A percentile compares a stretch with the other conserved stretches of the same genome.
phyloP scores from a whole-genome alignment of 1,140 invertebrate species.

The Cydia pomonella region DNA sequence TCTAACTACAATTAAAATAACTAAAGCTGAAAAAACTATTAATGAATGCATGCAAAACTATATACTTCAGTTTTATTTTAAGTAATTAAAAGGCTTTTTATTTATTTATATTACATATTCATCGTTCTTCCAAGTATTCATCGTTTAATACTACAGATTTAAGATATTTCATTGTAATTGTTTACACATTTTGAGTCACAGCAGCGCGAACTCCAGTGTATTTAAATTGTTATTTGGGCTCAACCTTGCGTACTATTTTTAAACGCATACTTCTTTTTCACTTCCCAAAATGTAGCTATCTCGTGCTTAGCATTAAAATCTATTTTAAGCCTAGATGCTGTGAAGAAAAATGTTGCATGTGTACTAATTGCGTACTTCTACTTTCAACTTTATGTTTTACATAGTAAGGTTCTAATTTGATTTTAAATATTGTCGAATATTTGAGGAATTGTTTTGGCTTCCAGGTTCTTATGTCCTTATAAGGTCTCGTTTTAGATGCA shows the following conservation, averaged over 20 bases:
- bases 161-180: too few relatives aligned
- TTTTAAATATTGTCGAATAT: constrained; percentile 25
- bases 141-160: too few relatives aligned
- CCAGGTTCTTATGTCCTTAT: background rate
- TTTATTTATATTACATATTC: too few relatives aligned
- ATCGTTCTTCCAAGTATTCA: too few relatives aligned
- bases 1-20: too few relatives aligned
- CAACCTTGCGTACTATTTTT: constrained; percentile 70
- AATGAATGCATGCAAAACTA: too few relatives aligned
- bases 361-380: constrained; percentile 47
- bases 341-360: constrained; percentile 62
- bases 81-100: too few relatives aligned
- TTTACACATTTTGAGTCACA: background rate
- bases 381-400: constrained; percentile 50
- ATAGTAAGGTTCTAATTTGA: constrained; percentile 44
- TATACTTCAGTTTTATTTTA: too few relatives aligned
- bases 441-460: background rate
- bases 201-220: constrained; percentile 5
- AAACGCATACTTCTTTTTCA: constrained; percentile 67
- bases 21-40: too few relatives aligned
- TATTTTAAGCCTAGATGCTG: constrained; percentile 62
- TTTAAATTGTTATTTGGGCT: constrained; percentile 50
- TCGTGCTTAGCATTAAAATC: constrained; percentile 60
- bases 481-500: background rate
- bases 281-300: constrained; percentile 78